Evolutionary conservation across 2,797 vertebrate species (phyloP).

Genomic region (Pipistrellus kuhlii): DNA sequence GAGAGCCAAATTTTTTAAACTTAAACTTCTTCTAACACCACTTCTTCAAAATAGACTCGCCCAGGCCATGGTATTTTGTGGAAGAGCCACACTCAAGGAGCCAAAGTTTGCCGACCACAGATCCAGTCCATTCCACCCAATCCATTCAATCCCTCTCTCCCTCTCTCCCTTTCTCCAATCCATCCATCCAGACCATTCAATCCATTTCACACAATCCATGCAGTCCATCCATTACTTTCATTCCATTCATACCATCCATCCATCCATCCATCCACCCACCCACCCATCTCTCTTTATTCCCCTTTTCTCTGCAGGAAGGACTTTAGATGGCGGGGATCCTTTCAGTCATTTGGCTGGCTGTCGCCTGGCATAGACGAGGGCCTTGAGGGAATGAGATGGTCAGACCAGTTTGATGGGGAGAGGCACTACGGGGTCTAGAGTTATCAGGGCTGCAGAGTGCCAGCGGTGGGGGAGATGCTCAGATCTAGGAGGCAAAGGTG

Average conservation of each 20-base stretch:
- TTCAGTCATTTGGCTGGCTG: not conserved
- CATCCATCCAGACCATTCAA: not conserved
- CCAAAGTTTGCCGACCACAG: too few relatives aligned
- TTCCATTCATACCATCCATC: not conserved
- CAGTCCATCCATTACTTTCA: not conserved
- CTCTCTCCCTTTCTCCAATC: too few relatives aligned
- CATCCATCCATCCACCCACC: not conserved
- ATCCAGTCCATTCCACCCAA: too few relatives aligned
- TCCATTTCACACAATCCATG: not conserved
- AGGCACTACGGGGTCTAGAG: not conserved
- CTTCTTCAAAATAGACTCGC: too few relatives aligned
- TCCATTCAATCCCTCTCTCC: too few relatives aligned
- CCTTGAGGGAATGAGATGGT: not conserved
- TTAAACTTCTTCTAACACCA: too few relatives aligned
- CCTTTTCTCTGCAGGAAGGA: conserved; percentile 5
- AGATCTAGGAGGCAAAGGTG: not conserved
- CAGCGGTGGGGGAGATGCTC: not conserved
- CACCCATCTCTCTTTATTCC: not conserved
- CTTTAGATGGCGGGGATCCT: not conserved
- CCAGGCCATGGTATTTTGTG: too few relatives aligned
- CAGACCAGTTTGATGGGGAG: not conserved
- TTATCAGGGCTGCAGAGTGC: not conserved
- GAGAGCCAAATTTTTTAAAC: too few relatives aligned
- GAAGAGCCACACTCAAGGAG: too few relatives aligned
- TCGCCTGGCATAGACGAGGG: not conserved